phyloP scores from a whole-genome alignment of 2,113 vertebrate genomes.

The Microcebus griseorufus region DNA sequence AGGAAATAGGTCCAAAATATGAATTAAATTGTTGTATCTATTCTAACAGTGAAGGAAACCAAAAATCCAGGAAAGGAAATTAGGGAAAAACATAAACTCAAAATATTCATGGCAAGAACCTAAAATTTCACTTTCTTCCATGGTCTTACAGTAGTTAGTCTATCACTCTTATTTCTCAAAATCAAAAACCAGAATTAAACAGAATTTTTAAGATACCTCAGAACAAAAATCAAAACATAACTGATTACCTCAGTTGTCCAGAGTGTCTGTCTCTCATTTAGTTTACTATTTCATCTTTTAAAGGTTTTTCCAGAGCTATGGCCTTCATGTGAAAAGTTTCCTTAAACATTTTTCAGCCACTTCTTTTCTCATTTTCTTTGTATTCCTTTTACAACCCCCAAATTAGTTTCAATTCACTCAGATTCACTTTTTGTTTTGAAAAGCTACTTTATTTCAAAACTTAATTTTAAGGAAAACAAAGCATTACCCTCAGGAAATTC shows the following conservation, averaged over 20 bases:
- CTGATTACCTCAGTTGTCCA: background rate
- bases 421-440: slow-evolving; percentile 8
- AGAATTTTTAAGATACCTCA: background rate
- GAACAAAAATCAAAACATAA: background rate
- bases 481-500: background rate
- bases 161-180: background rate
- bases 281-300: background rate
- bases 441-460: slow-evolving; percentile 14
- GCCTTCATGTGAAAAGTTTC: background rate
- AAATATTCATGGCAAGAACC: background rate
- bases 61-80: slow-evolving; percentile 31
- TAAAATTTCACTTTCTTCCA: background rate
- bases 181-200: background rate
- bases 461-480: background rate
- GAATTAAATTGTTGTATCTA: background rate
- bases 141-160: background rate
- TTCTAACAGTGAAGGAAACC: background rate
- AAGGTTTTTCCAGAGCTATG: background rate
- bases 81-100: background rate
- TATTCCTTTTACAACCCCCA: background rate
- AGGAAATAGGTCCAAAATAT: slow-evolving; percentile 5
- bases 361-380: background rate
- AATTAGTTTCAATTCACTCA: slow-evolving; percentile 24
- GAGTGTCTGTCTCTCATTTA: background rate
- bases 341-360: slow-evolving; percentile 11